Evolutionary conservation across 2,113 vertebrate species (phyloP), one percentile per base, ranked within the genome.

Genomic region (Butastur rufipennis): DNA sequence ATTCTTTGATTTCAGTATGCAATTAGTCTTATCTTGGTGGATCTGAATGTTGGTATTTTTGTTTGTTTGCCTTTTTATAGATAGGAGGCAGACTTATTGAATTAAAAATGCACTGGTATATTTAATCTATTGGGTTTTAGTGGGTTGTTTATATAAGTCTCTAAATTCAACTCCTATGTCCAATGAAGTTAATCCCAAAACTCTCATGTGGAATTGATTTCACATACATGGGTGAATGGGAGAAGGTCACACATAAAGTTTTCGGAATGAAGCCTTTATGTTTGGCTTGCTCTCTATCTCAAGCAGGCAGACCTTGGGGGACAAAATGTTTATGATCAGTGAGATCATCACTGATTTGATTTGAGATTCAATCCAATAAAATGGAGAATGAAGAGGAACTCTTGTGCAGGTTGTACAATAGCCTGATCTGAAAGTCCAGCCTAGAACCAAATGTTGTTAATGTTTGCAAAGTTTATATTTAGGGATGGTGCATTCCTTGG

Each of bases 401-500:
- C 94, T 85, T 72, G 25, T 74, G 36, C 40, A 80, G 52, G 26
- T 73, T 16, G 10, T 45, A 86, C 59, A 80, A 74, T 58, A 81
- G 25, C 18, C 73, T 82, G 56, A 38, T 61, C 13, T 82, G 36
- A 63, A 88, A 43, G 43, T 11, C 4, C 45, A 82, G 63, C 11
- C 21, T 38, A 77, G 42, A 93, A 81, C 11, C 7, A 75, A 77
- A 52, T 17, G n/a, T 9, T 65, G 16, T 65, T 81, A 82, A 82
- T 10, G 10, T 87, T 78, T n/a, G 7, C 14, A 86, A 75, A 40
- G 34, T 47, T 83, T 79, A 31, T 86, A 70, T 81, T 92, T 86
- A 59, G 20, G 13, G 15, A 74, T 45, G 11, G 1, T 9, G 0
- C 3, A 0, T 29, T 78, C 36, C 16, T 68, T 38, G 11, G 12